These are phyloP conservation scores for Smithornis capensis DNA, from an alignment of 2,113 vertebrate genomes.

Conservation along the genomic window DNA sequence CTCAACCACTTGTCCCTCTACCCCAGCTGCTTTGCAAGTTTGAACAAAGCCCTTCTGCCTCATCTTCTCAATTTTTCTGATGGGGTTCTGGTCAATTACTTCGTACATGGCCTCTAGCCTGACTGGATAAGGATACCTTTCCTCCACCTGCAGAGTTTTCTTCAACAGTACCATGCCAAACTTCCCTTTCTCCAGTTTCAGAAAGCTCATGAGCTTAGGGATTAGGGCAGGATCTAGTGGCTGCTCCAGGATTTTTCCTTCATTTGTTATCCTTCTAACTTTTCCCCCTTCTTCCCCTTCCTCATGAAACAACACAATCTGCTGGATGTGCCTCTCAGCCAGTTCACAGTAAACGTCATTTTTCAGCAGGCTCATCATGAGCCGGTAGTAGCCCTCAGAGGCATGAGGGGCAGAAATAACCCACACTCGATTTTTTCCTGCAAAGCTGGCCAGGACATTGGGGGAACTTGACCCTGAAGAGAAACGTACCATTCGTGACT, in stretches of 20 bases:
- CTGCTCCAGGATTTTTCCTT: constrained; percentile 92
- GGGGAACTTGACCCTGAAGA: constrained; percentile 84
- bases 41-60: constrained; percentile 96
- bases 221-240: constrained; percentile 85
- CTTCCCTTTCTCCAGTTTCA: constrained; percentile 96
- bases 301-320: constrained; percentile 94
- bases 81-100: constrained; percentile 90
- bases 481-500: constrained; percentile 78
- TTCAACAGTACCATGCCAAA: constrained; percentile 96
- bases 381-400: constrained; percentile 93
- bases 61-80: constrained; percentile 90
- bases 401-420: constrained; percentile 93
- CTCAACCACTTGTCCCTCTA: constrained; percentile 90
- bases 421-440: constrained; percentile 91
- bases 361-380: constrained; percentile 97
- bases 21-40: constrained; percentile 89
- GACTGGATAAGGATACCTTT: constrained; percentile 95
- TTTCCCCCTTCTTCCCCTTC: constrained; percentile 89
- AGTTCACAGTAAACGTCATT: constrained; percentile 94
- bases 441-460: constrained; percentile 90
- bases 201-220: constrained; percentile 90
- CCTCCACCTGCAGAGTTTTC: constrained; percentile 95
- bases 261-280: constrained; percentile 87
- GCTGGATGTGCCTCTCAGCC: constrained; percentile 92
- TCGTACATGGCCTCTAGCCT: constrained; percentile 96